phyloP scores from a whole-genome alignment of 2,113 vertebrate genomes.

The Chroicocephalus ridibundus region DNA sequence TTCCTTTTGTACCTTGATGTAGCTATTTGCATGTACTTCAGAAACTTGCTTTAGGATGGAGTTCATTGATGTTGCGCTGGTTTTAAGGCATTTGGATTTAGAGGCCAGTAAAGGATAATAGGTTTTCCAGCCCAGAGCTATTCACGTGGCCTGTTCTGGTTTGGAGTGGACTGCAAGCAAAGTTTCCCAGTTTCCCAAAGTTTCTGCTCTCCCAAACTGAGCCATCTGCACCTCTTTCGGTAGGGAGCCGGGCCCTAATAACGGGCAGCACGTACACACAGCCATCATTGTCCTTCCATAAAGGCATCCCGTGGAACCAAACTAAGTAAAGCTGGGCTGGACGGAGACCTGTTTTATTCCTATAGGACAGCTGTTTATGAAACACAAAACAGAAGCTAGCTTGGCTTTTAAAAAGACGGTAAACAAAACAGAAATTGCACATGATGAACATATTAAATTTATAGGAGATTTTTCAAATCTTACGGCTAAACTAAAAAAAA shows the following conservation, averaged over 20 bases:
- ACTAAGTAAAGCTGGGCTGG: background rate
- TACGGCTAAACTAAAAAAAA: background rate
- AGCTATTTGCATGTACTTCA: background rate
- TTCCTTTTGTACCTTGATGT: background rate
- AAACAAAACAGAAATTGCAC: background rate
- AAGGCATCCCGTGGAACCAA: background rate
- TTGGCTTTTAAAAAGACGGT: background rate
- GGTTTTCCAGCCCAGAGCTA: background rate
- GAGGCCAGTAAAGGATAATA: background rate
- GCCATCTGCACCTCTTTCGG: background rate
- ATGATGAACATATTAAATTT: background rate
- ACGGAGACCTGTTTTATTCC: background rate
- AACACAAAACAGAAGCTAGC: background rate
- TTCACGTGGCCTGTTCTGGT: background rate
- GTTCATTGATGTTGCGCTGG: background rate
- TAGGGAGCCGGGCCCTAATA: background rate
- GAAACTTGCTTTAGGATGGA: background rate
- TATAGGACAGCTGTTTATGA: background rate
- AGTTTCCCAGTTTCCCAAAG: background rate
- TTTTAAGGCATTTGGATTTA: background rate
- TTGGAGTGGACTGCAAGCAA: background rate
- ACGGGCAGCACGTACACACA: background rate
- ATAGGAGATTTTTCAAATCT: background rate
- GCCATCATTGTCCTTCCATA: fast-evolving
- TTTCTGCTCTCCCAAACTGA: background rate